Evolutionary conservation across 2,797 vertebrate genomes (phyloP), one percentile per base, ranked within the genome.

Genomic region (Mallotus villosus): DNA sequence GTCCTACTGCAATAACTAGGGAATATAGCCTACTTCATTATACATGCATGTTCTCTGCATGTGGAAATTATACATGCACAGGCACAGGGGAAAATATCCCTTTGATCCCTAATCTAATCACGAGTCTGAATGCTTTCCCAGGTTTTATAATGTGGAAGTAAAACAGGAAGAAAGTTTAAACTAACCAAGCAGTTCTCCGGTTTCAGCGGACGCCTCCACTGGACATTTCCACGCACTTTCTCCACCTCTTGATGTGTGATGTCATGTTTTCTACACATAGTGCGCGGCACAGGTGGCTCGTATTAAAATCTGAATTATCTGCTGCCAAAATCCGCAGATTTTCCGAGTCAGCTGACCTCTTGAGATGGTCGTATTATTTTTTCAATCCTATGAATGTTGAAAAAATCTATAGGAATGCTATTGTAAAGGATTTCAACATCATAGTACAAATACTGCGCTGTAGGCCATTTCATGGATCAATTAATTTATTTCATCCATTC

Each of bases 141-240:
- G 74, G 60, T 74, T 76, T 68, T 65, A 41, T 81, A 81, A 84
- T 75, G 74, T 85, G 78, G 69, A 88, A 83, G 75, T 85, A 49
- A 85, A 89, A 89, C 84, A 90, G 85, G 85, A 88, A 87, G 70
- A 78, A 83, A 83, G 73, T 76, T 83, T 82, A 84, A 87, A 85
- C 71, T 70, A 83, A 88, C 82, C 74, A 61, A 81, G 76, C 68
- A 74, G 78, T 76, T 78, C 82, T 82, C 79, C 59, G 69, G 81
- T 85, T 86, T 82, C 85, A 76, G 72, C 66, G 58, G 83, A 76
- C 80, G 46, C 63, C 78, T 74, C 83, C 74, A 77, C 70, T 60
- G 79, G 76, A 81, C 37, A 16, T 58, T 78, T 82, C 78, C 68
- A 22, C 76, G 85, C 81, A 72, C 81, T 78, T 71, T 81, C 80